Percentiles rank a stretch among this genome's conserved stretches.
These are phyloP conservation scores for Macropodus opercularis DNA, from an alignment of 2,797 vertebrate genomes.

Conservation along the genomic window DNA sequence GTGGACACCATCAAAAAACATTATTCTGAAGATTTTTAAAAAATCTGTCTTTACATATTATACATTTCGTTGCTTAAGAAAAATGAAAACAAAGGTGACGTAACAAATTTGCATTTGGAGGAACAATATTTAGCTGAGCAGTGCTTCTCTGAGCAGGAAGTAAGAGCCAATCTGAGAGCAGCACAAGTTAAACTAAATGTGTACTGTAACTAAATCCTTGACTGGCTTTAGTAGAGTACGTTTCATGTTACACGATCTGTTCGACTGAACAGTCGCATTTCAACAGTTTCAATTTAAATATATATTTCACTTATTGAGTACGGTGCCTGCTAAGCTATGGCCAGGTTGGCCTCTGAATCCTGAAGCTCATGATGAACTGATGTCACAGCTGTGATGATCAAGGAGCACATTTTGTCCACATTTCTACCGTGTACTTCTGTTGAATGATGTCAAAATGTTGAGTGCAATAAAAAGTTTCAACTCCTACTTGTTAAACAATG, in stretches of 20 bases:
- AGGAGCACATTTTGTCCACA: neutral
- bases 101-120: constrained; percentile 11
- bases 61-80: neutral
- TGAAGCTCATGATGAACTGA: too few relatives aligned
- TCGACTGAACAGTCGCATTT: too few relatives aligned
- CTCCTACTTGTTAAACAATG: neutral
- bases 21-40: neutral
- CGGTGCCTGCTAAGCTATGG: too few relatives aligned
- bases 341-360: too few relatives aligned
- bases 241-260: too few relatives aligned
- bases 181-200: too few relatives aligned
- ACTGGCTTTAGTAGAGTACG: too few relatives aligned
- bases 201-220: too few relatives aligned
- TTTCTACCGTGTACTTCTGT: neutral
- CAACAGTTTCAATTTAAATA: too few relatives aligned
- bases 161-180: too few relatives aligned
- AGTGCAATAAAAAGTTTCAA: constrained; percentile 34
- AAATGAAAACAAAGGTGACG: neutral
- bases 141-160: neutral
- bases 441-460: constrained; percentile 20
- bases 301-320: too few relatives aligned
- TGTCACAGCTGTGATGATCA: neutral
- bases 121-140: neutral
- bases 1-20: neutral
- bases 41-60: neutral